phyloP scores from a whole-genome alignment of 2,797 vertebrate species.

The Macrochelys suwanniensis region DNA sequence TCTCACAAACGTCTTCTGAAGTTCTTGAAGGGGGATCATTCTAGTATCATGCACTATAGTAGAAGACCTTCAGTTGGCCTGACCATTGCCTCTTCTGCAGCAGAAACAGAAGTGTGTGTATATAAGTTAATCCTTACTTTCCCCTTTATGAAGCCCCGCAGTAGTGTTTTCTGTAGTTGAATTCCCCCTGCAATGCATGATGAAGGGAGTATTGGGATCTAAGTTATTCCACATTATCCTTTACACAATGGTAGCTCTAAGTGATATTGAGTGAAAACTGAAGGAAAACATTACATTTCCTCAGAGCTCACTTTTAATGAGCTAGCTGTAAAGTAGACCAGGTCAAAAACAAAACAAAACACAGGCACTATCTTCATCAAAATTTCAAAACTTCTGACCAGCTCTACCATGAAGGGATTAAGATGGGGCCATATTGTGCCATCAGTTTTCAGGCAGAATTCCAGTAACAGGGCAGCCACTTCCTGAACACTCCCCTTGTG shows the following conservation, averaged over 20 bases:
- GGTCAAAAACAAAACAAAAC: slow-evolving; percentile 26
- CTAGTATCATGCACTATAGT: not conserved
- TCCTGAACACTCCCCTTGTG: too few relatives aligned
- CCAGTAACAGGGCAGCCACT: too few relatives aligned
- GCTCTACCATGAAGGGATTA: slow-evolving; percentile 37
- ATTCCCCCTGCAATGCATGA: not conserved
- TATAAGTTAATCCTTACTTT: slow-evolving; percentile 39
- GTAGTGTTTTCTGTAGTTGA: slow-evolving; percentile 9
- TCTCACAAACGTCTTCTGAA: not conserved
- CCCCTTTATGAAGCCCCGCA: slow-evolving; percentile 53
- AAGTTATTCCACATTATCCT: slow-evolving; percentile 18
- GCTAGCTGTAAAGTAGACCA: slow-evolving; percentile 34
- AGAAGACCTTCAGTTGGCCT: slow-evolving; percentile 3
- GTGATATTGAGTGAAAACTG: slow-evolving; percentile 36
- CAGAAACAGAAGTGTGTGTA: not conserved
- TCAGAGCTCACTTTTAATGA: slow-evolving; percentile 52
- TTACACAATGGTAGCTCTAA: not conserved
- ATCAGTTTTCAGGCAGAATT: not conserved
- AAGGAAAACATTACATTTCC: slow-evolving; percentile 55
- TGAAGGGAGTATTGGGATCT: not conserved
- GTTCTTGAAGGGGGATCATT: slow-evolving; percentile 12
- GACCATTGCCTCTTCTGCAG: slow-evolving; percentile 19
- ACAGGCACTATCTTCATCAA: slow-evolving; percentile 54
- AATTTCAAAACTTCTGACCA: slow-evolving; percentile 25
- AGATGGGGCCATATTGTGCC: slow-evolving; percentile 11